Percentiles rank a stretch among this genome's conserved stretches.
Evolutionary conservation across 2,797 vertebrate species (phyloP).

Genomic region (Sebastes wilsoni): DNA sequence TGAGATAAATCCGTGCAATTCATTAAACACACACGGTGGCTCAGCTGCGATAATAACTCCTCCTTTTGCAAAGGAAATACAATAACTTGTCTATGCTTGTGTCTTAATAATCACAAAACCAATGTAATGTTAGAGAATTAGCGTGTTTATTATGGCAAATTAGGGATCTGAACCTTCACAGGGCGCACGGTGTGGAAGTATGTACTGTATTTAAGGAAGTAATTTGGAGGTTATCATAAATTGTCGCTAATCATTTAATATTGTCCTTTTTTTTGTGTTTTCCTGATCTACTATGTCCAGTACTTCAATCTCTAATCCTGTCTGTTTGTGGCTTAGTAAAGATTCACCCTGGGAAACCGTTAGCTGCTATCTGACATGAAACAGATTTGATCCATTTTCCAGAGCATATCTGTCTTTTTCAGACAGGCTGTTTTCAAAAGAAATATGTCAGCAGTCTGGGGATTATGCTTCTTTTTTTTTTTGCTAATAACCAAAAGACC

Average conservation of each 20-base stretch:
- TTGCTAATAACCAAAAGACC: conserved; percentile 67
- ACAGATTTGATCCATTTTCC: conserved; percentile 73
- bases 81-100: conserved; percentile 21
- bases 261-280: conserved; percentile 30
- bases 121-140: conserved; percentile 24
- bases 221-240: conserved; percentile 55
- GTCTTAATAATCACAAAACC: conserved; percentile 28
- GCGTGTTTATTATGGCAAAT: conserved; percentile 32
- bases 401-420: conserved; percentile 68
- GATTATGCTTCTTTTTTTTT: conserved; percentile 59
- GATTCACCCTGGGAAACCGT: conserved; percentile 57
- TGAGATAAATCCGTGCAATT: conserved; percentile 56
- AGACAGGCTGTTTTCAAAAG: conserved; percentile 68
- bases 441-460: conserved; percentile 73
- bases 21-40: conserved; percentile 47
- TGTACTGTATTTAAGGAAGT: conserved; percentile 7
- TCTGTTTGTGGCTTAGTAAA: conserved; percentile 63
- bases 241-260: conserved; percentile 47
- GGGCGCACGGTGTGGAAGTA: not conserved
- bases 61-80: conserved; percentile 18
- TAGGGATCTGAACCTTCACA: not conserved
- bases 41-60: conserved; percentile 5
- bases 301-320: conserved; percentile 61
- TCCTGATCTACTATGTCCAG: conserved; percentile 20
- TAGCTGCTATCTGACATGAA: conserved; percentile 68